Evolutionary conservation across 2,797 vertebrate genomes (phyloP).

Genomic region (Karalla daura): DNA sequence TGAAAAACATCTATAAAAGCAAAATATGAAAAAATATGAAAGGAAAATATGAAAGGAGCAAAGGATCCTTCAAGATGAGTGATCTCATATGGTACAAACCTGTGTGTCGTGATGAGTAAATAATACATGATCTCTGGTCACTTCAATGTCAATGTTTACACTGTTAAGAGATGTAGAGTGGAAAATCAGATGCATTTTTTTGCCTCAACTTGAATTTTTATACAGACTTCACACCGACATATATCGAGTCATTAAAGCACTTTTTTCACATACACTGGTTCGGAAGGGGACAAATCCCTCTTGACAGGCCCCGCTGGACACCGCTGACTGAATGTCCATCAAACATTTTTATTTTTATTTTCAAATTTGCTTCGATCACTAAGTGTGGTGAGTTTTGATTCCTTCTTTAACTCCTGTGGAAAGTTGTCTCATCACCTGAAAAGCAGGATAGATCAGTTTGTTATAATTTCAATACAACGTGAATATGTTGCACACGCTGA

Average conservation of each 20-base stretch:
- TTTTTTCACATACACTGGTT: too few species aligned
- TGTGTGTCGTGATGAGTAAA: neutral
- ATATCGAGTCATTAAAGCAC: too few species aligned
- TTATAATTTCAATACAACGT: neutral
- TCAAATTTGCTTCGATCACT: neutral
- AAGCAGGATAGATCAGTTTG: neutral
- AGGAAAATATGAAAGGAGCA: neutral
- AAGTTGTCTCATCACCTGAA: neutral
- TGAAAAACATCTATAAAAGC: constrained; percentile 7
- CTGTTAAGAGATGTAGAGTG: neutral
- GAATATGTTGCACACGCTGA: neutral
- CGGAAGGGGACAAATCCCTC: neutral
- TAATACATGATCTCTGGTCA: neutral
- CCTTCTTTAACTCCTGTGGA: neutral
- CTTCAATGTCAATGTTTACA: neutral
- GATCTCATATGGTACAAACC: neutral
- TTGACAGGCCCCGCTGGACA: too few species aligned
- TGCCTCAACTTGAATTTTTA: neutral
- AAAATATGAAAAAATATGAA: too few species aligned
- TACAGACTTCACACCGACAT: neutral
- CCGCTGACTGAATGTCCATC: neutral
- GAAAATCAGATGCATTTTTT: neutral
- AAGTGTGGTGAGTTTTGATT: neutral
- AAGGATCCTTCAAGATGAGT: neutral
- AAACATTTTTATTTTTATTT: neutral